Evolutionary conservation across 2,888 invertebrate species (phyloP).

Genomic region (Zeuzera pyrina): DNA sequence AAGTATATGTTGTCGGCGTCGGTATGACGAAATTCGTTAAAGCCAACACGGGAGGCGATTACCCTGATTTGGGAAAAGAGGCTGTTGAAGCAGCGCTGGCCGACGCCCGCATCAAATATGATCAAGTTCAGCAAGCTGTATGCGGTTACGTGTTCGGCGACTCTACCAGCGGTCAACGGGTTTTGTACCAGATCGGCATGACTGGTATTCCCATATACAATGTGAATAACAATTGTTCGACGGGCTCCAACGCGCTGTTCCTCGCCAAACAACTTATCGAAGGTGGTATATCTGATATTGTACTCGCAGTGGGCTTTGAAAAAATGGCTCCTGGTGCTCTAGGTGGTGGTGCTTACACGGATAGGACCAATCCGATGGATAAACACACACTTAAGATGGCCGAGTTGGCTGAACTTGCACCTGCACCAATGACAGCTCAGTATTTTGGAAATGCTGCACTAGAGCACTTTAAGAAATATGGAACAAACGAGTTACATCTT

Average conservation of each 20-base stretch:
- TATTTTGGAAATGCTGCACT: slow-evolving; percentile 96
- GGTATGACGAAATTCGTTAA: slow-evolving; percentile 99
- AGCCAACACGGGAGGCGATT: slow-evolving; percentile 91
- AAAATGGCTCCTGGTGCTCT: slow-evolving; percentile 98
- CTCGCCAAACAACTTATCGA: slow-evolving; percentile 95
- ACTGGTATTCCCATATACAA: slow-evolving; percentile 98
- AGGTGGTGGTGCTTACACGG: slow-evolving; percentile 78
- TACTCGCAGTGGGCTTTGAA: slow-evolving; percentile 96
- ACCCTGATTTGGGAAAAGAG: slow-evolving; percentile 96
- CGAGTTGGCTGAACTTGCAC: slow-evolving; percentile 84
- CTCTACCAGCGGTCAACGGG: slow-evolving; percentile 95
- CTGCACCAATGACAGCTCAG: slow-evolving; percentile 92
- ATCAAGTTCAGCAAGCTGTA: slow-evolving; percentile 89
- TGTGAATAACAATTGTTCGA: slow-evolving; percentile 99
- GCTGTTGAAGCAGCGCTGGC: slow-evolving; percentile 89
- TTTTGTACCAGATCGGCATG: slow-evolving; percentile 94
- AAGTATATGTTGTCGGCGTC: slow-evolving; percentile 94
- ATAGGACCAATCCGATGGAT: slow-evolving; percentile 92
- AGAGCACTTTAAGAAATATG: slow-evolving; percentile 97
- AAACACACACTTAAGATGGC: slow-evolving; percentile 90
- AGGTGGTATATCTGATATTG: slow-evolving; percentile 88
- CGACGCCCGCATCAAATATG: slow-evolving; percentile 85
- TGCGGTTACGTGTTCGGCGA: slow-evolving; percentile 97
- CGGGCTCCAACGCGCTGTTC: slow-evolving; percentile 93
- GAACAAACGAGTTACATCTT: slow-evolving; percentile 92